phyloP scores from a whole-genome alignment of 1,140 invertebrate genomes.

The Ooceraea biroi region DNA sequence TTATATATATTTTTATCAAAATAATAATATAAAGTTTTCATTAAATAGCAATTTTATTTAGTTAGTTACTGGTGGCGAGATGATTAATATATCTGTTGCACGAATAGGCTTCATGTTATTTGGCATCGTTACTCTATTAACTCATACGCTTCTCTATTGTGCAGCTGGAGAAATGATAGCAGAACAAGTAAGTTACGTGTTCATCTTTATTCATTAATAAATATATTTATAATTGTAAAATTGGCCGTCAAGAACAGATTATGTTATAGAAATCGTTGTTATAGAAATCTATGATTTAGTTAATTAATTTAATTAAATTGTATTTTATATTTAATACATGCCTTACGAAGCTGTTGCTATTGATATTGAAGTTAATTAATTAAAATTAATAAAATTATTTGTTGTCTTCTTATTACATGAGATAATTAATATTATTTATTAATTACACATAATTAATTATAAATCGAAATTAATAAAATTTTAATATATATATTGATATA shows the following conservation, averaged over 20 bases:
- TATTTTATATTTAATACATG: no score
- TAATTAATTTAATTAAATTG: no score
- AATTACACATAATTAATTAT: not conserved
- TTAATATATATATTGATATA: not conserved
- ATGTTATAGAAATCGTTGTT: no score
- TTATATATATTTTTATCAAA: not conserved
- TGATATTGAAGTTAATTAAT: no score
- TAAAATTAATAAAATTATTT: not conserved
- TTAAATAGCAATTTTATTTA: conserved; percentile 25
- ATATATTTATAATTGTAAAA: not conserved
- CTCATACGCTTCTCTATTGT: conserved; percentile 38
- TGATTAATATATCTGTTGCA: not conserved
- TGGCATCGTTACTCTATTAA: not conserved
- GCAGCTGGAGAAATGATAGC: conserved; percentile 35
- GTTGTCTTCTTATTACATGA: not conserved
- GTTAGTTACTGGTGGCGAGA: not conserved
- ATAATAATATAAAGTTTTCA: not conserved
- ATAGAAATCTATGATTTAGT: no score
- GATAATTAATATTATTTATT: not conserved
- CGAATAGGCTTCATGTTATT: not conserved
- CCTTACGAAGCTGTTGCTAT: no score
- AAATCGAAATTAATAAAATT: not conserved
- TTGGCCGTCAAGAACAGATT: not conserved
- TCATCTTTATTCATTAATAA: not conserved
- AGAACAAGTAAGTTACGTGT: conserved; percentile 20